A percentile compares a stretch with the other conserved stretches of the same genome.
Conservation (phyloP, 2,113 vertebrate species). For the Acanthochromis polyacanthus region DNA sequence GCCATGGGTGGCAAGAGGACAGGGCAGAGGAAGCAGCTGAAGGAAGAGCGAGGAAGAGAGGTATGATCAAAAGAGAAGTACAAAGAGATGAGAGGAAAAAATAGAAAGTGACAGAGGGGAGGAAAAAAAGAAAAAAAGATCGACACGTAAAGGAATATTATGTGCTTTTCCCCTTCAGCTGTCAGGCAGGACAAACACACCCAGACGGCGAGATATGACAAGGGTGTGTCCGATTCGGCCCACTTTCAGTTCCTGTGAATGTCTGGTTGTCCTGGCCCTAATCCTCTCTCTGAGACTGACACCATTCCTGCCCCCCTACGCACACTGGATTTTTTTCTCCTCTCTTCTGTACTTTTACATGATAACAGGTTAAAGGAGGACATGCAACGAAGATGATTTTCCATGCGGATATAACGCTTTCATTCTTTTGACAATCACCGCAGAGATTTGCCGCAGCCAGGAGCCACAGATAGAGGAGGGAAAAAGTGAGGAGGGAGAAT, state of each 20-base stretch:
- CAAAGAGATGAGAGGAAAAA: constrained; percentile 17
- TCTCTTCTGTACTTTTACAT: constrained; percentile 41
- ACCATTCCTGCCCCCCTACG: constrained; percentile 23
- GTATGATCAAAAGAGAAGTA: constrained; percentile 31
- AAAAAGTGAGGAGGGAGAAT: neutral
- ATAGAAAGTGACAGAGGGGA: constrained; percentile 22
- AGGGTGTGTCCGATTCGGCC: constrained; percentile 49
- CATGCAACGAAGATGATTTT: constrained; percentile 31
- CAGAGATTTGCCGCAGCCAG: constrained; percentile 46
- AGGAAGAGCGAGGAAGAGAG: constrained; percentile 24
- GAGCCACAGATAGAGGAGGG: constrained; percentile 11
- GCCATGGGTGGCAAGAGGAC: constrained; percentile 41
- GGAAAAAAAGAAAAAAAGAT: neutral
- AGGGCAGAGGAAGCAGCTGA: constrained; percentile 30
- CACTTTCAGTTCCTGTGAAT: constrained; percentile 60
- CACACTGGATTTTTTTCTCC: constrained; percentile 14
- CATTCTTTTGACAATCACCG: constrained; percentile 44
- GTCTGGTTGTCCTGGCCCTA: constrained; percentile 55
- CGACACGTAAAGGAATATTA: constrained; percentile 33
- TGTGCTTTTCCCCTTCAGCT: constrained; percentile 41
- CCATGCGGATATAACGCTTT: constrained; percentile 27
- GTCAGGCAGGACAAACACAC: constrained; percentile 59
- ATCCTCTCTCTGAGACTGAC: constrained; percentile 67
- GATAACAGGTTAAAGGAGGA: constrained; percentile 47
- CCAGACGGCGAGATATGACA: constrained; percentile 35